Evolutionary conservation across 2,113 vertebrate genomes (phyloP), one percentile per base, ranked within the genome.

Genomic region (Ptilorrhoa leucosticta): DNA sequence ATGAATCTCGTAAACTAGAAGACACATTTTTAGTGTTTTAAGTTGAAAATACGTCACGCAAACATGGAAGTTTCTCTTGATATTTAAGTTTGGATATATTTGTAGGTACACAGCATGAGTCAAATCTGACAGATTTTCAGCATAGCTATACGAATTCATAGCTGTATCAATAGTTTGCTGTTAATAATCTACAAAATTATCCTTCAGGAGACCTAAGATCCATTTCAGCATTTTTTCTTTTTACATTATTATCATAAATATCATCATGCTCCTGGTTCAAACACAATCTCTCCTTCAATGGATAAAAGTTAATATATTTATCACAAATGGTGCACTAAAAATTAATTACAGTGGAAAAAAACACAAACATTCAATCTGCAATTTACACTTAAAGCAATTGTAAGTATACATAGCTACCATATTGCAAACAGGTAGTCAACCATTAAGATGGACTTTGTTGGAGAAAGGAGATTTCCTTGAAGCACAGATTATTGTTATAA

Each of bases 61-160:
- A 83, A 23, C 6, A 57, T 68, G 81, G 27, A 86, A 35, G 84
- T 73, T 50, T 26, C 12, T 81, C 54, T 89, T 91, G 93, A 85
- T 71, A 87, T 92, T 95, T 93, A 48, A 37, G 44, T 95, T 81
- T 91, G 58, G 31, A 69, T 50, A 37, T 65, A 58, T 96, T 61
- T 75, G 65, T 65, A 95, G 51, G 50, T 45, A n/a, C 20, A 45
- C 31, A 87, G 28, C 42, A 77, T 83, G 61, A 85, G 42, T 71
- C 44, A 51, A 51, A 60, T 71, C 47, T 82, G 77, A 70, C 70
- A 85, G 50, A 33, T 89, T 88, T 82, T 90, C 27, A 93, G 39
- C 1, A 5, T 35, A 53, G 4, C 19, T 83, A 3, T 48, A 84
- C 42, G 57, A 79, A 27, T 70, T 87, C 44, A 72, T 94, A 71